phyloP scores from a whole-genome alignment of 2,113 vertebrate genomes.

The Pelobates fuscus region DNA sequence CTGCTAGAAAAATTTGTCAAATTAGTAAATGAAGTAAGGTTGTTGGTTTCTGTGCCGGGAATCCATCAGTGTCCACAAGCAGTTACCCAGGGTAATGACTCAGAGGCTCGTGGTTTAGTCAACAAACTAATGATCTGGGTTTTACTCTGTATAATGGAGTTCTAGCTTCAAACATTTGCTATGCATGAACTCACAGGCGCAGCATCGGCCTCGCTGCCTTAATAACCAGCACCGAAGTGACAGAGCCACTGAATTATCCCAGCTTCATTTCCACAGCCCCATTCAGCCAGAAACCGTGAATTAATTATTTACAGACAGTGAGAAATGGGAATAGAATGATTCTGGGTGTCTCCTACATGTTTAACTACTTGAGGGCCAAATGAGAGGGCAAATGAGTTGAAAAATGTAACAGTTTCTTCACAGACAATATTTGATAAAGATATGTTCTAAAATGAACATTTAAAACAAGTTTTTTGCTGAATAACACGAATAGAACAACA shows the following conservation, averaged over 20 bases:
- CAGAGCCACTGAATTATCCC: slow-evolving; percentile 46
- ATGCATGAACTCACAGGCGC: slow-evolving; percentile 35
- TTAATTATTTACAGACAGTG: slow-evolving; percentile 39
- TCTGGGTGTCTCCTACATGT: neutral
- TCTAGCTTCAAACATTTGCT: slow-evolving; percentile 34
- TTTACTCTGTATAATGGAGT: slow-evolving; percentile 37
- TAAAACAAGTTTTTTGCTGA: too few species aligned
- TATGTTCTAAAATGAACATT: too few species aligned
- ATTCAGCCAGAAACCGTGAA: slow-evolving; percentile 38
- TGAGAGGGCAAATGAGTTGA: neutral
- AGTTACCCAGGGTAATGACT: slow-evolving; percentile 41
- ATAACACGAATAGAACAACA: too few species aligned
- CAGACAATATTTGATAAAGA: too few species aligned
- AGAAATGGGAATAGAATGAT: slow-evolving; percentile 15
- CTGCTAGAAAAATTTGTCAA: slow-evolving; percentile 28
- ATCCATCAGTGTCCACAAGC: slow-evolving; percentile 39
- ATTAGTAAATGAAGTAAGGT: slow-evolving; percentile 39
- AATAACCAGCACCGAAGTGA: slow-evolving; percentile 35
- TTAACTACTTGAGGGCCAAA: neutral
- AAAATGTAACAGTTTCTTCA: too few species aligned
- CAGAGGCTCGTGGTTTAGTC: slow-evolving; percentile 31
- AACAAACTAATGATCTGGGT: slow-evolving; percentile 47
- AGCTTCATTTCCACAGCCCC: slow-evolving; percentile 34
- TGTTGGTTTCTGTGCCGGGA: slow-evolving; percentile 18
- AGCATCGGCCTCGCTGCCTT: slow-evolving; percentile 23